Percentiles rank a stretch among this genome's conserved stretches.
Evolutionary conservation across 1,140 invertebrate species (phyloP).

Genomic region (Antheraea mylitta): DNA sequence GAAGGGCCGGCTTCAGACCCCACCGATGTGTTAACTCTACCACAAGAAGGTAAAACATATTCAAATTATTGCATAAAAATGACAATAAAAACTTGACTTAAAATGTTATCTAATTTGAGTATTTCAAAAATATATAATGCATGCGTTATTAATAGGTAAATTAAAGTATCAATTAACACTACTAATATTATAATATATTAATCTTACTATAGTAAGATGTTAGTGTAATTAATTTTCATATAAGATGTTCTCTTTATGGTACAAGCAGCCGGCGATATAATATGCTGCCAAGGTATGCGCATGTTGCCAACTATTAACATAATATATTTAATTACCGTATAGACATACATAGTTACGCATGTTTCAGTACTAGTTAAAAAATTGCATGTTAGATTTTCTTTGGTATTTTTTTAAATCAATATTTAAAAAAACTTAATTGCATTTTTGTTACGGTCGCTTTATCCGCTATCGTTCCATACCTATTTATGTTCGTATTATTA

Average conservation of each 20-base stretch:
- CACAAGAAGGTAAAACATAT: conserved; percentile 90
- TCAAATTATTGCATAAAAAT: not conserved
- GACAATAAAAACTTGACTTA: not conserved
- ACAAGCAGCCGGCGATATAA: conserved; percentile 74
- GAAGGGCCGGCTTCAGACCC: conserved; percentile 94
- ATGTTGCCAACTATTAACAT: not conserved
- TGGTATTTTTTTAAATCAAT: not conserved
- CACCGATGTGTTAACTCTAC: conserved; percentile 92
- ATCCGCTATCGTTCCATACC: too few relatives aligned
- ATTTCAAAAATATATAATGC: not conserved
- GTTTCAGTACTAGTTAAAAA: not conserved
- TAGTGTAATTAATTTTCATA: conserved; percentile 9
- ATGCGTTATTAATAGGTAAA: not conserved
- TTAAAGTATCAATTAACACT: not conserved
- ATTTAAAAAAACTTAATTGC: not conserved
- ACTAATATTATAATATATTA: not conserved
- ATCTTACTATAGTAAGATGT: not conserved
- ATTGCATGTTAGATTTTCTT: not conserved
- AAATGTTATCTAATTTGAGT: not conserved
- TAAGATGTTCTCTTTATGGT: conserved; percentile 58
- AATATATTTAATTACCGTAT: not conserved
- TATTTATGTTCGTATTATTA: too few relatives aligned
- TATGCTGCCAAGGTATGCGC: conserved; percentile 78
- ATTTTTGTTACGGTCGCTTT: too few relatives aligned
- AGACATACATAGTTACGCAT: not conserved